Conservation (phyloP, 1,140 invertebrate genomes). For the Portunus trituberculatus region DNA sequence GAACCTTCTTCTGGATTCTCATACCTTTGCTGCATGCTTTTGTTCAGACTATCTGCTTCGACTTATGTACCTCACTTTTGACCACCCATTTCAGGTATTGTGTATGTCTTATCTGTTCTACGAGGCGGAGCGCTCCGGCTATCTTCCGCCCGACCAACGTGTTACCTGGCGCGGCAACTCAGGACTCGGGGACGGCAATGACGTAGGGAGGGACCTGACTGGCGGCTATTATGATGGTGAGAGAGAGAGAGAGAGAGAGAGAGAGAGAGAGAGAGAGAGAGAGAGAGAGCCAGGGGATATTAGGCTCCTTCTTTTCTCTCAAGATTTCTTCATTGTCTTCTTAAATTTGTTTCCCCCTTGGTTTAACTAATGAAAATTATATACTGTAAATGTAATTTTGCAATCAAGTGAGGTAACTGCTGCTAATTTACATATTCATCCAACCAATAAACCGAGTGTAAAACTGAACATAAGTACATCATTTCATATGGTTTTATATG, state of each 20-base stretch:
- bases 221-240: slow-evolving; percentile 37
- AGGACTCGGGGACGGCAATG: slow-evolving; percentile 79
- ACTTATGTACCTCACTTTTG: too few relatives aligned
- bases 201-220: not conserved
- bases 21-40: too few relatives aligned
- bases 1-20: too few relatives aligned
- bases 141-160: slow-evolving; percentile 79
- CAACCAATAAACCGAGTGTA: too few relatives aligned
- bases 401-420: too few relatives aligned
- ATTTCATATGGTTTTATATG: too few relatives aligned
- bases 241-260: not conserved
- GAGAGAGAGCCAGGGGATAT: not conserved
- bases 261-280: not conserved
- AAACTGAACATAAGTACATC: too few relatives aligned
- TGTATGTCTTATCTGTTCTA: slow-evolving; percentile 80
- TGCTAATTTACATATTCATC: too few relatives aligned
- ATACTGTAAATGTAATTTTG: too few relatives aligned
- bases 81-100: slow-evolving; percentile 76
- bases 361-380: too few relatives aligned
- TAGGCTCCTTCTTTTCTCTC: not conserved
- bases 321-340: not conserved
- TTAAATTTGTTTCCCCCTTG: too few relatives aligned
- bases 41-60: too few relatives aligned
- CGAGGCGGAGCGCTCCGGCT: slow-evolving; percentile 80
- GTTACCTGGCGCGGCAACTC: slow-evolving; percentile 80